Evolutionary conservation across 2,888 invertebrate species (phyloP).

Genomic region (Laothoe populi): DNA sequence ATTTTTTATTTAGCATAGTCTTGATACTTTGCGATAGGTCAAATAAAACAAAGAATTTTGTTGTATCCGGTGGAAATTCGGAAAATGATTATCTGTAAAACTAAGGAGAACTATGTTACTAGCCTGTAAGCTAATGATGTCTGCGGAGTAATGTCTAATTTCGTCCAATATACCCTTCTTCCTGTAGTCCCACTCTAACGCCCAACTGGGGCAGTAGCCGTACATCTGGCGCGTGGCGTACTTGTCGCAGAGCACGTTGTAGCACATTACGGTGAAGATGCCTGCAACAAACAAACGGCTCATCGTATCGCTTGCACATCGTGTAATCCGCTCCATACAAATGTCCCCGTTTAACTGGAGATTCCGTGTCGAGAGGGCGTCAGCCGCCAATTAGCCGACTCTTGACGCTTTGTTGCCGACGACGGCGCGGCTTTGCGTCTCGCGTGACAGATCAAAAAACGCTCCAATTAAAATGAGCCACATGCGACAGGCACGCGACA

Average conservation of each 20-base stretch:
- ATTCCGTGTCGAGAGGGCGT: conserved; percentile 49
- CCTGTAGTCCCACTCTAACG: conserved; percentile 98
- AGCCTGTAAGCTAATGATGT: conserved; percentile 94
- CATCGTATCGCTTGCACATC: conserved; percentile 30
- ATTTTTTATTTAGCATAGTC: background rate
- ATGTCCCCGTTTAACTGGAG: conserved; percentile 50
- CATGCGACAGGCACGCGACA: conserved; percentile 67
- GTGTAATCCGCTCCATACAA: conserved; percentile 45
- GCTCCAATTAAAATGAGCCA: conserved; percentile 67
- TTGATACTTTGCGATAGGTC: background rate
- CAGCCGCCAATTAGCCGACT: conserved; percentile 57
- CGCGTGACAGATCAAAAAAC: conserved; percentile 66
- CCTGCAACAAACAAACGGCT: conserved; percentile 78
- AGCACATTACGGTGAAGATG: conserved; percentile 99
- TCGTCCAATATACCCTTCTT: conserved; percentile 99
- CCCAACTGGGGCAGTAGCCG: conserved; percentile 99
- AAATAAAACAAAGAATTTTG: background rate
- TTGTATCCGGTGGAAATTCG: background rate
- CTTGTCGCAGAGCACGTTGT: conserved; percentile 99
- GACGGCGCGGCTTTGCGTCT: conserved; percentile 47
- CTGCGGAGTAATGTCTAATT: conserved; percentile 97
- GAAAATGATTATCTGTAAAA: conserved; percentile 34
- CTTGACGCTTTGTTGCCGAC: conserved; percentile 52
- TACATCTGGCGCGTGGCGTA: conserved; percentile 99
- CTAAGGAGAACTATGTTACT: conserved; percentile 45